Evolutionary conservation across 1,140 invertebrate species (phyloP), one percentile per base, ranked within the genome.

Genomic region (Bombus confusus): DNA sequence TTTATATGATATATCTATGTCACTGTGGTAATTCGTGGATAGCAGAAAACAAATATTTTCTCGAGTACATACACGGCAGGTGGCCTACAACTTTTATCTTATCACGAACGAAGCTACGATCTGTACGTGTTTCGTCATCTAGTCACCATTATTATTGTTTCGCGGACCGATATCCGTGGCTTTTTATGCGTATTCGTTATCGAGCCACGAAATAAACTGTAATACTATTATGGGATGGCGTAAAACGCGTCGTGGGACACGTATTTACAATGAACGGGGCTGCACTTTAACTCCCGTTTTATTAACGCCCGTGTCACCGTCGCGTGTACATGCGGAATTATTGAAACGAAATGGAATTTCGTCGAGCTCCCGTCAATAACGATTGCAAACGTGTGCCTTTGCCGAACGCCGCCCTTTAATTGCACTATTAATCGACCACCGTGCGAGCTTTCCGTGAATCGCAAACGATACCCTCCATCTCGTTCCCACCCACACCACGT

Each of bases 151-250:
- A 73, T 85, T 85, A 85, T 80, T 77, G 34, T 66, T 62, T 39
- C 52, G 41, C 28, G 34, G 39, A 12, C 37, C 52, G 76, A 80
- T 84, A 84, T 47, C 28, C 52, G 39, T 25, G 13, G 52, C 77
- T 80, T 80, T 85, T 85, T 85, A 85, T 85, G 83, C 77, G 78
- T 85, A 80, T 85, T 80, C 83, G 83, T 85, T 85, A 66, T 85
- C 83, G 41, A 85, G 62, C 57, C 77, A 79, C 83, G 83, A 80
- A 85, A 85, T 85, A 73, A 85, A 80, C 83, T 85, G 77, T 80
- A 79, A 85, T 52, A 57, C 76, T 80, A 80, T 73, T 85, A 85
- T 28, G 76, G 15, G 52, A 22, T 5, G 41, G 83, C 68, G 68
- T 80, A 80, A 72, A 80, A 47, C 52, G 83, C 66, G 68, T 12